phyloP scores from a whole-genome alignment of 2,888 invertebrate genomes.

The Plebejus anna region DNA sequence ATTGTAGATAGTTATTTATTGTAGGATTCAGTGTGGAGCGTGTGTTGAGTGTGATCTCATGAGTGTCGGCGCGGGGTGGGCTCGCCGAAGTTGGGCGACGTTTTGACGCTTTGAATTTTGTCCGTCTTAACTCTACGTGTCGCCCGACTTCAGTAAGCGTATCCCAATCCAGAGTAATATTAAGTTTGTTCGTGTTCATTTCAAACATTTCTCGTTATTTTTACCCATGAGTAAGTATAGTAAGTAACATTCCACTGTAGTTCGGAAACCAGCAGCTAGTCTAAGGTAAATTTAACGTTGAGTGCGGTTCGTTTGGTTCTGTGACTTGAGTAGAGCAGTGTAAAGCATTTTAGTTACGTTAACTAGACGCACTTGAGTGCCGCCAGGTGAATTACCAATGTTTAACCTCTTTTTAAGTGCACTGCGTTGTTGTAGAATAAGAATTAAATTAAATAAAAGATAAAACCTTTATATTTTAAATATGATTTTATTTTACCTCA shows the following conservation, averaged over 20 bases:
- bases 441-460: conserved; percentile 49
- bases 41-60: conserved; percentile 73
- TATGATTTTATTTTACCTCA: conserved; percentile 8
- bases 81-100: not conserved
- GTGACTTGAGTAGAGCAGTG: conserved; percentile 36
- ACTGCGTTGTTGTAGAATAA: conserved; percentile 46
- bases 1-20: conserved; percentile 76
- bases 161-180: conserved; percentile 42
- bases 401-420: conserved; percentile 59
- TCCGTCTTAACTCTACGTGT: not conserved
- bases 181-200: conserved; percentile 61
- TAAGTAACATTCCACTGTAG: conserved; percentile 65
- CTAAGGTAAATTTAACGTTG: conserved; percentile 58
- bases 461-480: conserved; percentile 38
- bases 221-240: conserved; percentile 53
- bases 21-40: conserved; percentile 58
- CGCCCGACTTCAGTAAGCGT: not conserved
- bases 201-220: conserved; percentile 52
- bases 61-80: conserved; percentile 37
- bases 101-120: not conserved
- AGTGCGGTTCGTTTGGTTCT: conserved; percentile 35
- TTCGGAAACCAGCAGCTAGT: conserved; percentile 68
- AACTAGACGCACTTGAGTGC: conserved; percentile 45
- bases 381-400: conserved; percentile 47
- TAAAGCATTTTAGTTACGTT: conserved; percentile 63